These are phyloP conservation scores for Drosophila pachea DNA, from an alignment of 1,140 invertebrate genomes.

Conservation along the genomic window DNA sequence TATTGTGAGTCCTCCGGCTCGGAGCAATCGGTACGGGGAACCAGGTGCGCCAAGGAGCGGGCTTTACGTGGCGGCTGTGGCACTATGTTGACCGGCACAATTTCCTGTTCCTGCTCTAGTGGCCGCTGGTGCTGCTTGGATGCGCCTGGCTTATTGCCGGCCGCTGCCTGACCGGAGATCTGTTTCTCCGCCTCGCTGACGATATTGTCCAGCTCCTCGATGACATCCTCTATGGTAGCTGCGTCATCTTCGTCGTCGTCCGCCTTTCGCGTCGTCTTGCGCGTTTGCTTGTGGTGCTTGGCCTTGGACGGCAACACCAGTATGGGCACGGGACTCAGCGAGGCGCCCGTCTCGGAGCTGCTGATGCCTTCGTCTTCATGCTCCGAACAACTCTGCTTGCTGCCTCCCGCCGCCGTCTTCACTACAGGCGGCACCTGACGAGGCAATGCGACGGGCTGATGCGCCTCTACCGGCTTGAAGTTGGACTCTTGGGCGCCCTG, in stretches of 20 bases:
- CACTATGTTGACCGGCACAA: slow-evolving; percentile 83
- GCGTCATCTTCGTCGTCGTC: slow-evolving; percentile 81
- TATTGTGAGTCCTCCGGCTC: slow-evolving; percentile 77
- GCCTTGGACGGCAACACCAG: slow-evolving; percentile 67
- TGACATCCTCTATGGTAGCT: slow-evolving; percentile 92
- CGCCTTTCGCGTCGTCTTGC: slow-evolving; percentile 16
- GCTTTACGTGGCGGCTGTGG: slow-evolving; percentile 82
- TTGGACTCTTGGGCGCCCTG: slow-evolving; percentile 70
- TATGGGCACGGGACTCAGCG: slow-evolving; percentile 83
- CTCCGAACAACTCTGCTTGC: slow-evolving; percentile 83
- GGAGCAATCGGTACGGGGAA: slow-evolving; percentile 67
- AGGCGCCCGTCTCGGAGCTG: slow-evolving; percentile 85
- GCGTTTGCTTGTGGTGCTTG: slow-evolving; percentile 76
- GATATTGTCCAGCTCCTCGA: slow-evolving; percentile 90
- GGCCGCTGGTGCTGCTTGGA: slow-evolving; percentile 23
- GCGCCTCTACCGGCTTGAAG: slow-evolving; percentile 73
- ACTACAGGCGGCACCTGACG: slow-evolving; percentile 65
- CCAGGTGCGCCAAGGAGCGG: slow-evolving; percentile 81
- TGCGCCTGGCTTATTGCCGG: slow-evolving; percentile 56
- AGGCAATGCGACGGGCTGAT: slow-evolving; percentile 69
- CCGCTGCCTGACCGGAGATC: slow-evolving; percentile 77
- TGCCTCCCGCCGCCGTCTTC: slow-evolving; percentile 34
- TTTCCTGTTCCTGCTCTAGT: slow-evolving; percentile 81
- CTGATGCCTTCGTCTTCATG: slow-evolving; percentile 92
- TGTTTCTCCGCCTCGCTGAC: slow-evolving; percentile 90